These are phyloP conservation scores for Chionis minor DNA, from an alignment of 2,113 vertebrate species.

Conservation along the genomic window DNA sequence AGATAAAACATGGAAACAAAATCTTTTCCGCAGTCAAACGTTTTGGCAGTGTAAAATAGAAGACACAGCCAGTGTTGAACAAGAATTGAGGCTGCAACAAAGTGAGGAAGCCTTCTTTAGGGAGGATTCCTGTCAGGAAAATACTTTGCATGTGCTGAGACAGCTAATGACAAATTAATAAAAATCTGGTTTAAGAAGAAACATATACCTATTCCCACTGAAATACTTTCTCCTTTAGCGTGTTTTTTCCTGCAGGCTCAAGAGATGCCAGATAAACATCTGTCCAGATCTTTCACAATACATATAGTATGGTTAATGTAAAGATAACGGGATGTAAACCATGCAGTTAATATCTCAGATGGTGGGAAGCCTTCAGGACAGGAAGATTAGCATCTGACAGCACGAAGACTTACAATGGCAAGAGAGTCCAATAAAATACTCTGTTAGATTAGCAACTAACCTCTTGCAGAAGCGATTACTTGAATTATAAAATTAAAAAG, in stretches of 20 bases:
- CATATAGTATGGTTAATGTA: not conserved
- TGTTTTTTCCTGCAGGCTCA: not conserved
- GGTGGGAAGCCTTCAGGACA: not conserved
- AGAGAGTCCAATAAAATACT: not conserved
- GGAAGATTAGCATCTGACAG: not conserved
- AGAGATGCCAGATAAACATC: not conserved
- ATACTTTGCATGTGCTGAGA: not conserved
- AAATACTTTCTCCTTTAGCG: not conserved
- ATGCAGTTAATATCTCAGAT: not conserved
- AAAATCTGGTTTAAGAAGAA: not conserved
- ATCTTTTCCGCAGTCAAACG: not conserved
- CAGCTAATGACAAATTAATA: not conserved
- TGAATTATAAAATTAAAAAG: not conserved
- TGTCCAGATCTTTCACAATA: not conserved
- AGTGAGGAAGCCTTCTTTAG: not conserved
- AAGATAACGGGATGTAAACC: not conserved
- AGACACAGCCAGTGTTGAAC: not conserved
- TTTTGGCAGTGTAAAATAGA: not conserved
- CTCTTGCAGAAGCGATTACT: not conserved
- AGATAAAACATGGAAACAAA: not conserved
- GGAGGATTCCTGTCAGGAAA: not conserved
- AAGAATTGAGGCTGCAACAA: not conserved
- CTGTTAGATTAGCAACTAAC: not conserved
- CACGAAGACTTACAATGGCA: not conserved
- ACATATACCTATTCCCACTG: not conserved